These are phyloP conservation scores for Collichthys lucidus DNA, from an alignment of 2,113 vertebrate species.

Conservation along the genomic window DNA sequence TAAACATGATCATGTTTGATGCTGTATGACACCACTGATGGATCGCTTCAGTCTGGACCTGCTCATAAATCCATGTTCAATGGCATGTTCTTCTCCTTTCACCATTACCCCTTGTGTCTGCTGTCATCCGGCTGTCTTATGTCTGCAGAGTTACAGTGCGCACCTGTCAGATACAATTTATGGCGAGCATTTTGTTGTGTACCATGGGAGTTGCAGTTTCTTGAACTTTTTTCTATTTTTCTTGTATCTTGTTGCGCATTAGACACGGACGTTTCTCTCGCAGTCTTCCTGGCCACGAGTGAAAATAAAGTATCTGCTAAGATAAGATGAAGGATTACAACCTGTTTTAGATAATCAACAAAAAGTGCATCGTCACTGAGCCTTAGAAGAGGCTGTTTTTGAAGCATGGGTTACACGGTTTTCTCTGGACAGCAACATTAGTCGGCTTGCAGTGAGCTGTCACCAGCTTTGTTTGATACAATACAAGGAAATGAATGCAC, in stretches of 20 bases:
- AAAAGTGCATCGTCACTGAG: slow-evolving; percentile 2
- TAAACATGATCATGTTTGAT: slow-evolving; percentile 54
- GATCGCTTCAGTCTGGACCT: slow-evolving; percentile 61
- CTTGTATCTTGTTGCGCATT: slow-evolving; percentile 48
- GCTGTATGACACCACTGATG: slow-evolving; percentile 65
- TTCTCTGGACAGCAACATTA: slow-evolving; percentile 41
- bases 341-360: slow-evolving; percentile 13
- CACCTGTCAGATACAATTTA: slow-evolving; percentile 79
- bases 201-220: slow-evolving; percentile 66
- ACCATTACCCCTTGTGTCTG: slow-evolving; percentile 74
- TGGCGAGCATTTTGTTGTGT: slow-evolving; percentile 74
- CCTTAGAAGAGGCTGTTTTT: slow-evolving; percentile 18
- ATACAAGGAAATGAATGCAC: slow-evolving; percentile 68
- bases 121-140: slow-evolving; percentile 76
- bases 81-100: slow-evolving; percentile 77
- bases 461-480: slow-evolving; percentile 67
- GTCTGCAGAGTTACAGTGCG: slow-evolving; percentile 77
- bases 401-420: slow-evolving; percentile 16
- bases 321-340: slow-evolving; percentile 20
- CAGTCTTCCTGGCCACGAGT: slow-evolving; percentile 18
- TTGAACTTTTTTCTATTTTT: slow-evolving; percentile 45
- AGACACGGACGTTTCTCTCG: slow-evolving; percentile 5
- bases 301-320: slow-evolving; percentile 7
- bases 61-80: slow-evolving; percentile 76
- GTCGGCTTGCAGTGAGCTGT: slow-evolving; percentile 55